Evolutionary conservation across 2,888 invertebrate species (phyloP), one percentile per base, ranked within the genome.

Genomic region (Chrysodeixis includens): DNA sequence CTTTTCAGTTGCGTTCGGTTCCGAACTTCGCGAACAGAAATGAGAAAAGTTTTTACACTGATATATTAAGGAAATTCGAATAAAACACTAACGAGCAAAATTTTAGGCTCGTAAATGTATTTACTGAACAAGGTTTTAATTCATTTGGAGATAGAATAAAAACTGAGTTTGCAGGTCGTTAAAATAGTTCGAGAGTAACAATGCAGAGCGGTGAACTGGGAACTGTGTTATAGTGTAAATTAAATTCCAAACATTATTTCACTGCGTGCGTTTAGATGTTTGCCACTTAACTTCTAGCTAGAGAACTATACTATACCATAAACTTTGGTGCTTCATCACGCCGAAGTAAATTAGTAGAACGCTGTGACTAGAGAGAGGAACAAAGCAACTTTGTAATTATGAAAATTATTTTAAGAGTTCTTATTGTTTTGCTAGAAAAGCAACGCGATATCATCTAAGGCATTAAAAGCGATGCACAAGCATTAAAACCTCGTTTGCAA

Each of bases 121-220:
- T 16, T n/a, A 16, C 5, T 44, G 44, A 49, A 20, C 46, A 49
- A 8, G 20, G 16, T 8, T 55, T 35, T 18, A 14, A 40, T 56
- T 14, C 40, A 56, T 40, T 35, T 40, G 35, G 14, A 40, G 18
- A 44, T 22, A n/a, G 16, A 59, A 58, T 73, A 66, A 66, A 71
- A 75, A 60, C 64, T 18, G 60, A 30, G 57, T 52, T 44, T 9
- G 9, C 2, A n/a, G 30, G 58, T 66, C 60, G 51, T 75, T 73
- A 61, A 61, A 73, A 75, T 71, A 59, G 72, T 75, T 71, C 30
- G 14, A 71, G 66, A 54, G 57, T 58, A 40, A 52, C 71, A 57
- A 52, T 44, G 18, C 46, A 66, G 20, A 70, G 55, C 16, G 53
- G 14, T 18, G 20, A 18, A 51, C 55, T n/a, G 18, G 16, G n/a